Evolutionary conservation across 2,888 invertebrate genomes (phyloP).

Genomic region (Acanthosoma haemorrhoidale): DNA sequence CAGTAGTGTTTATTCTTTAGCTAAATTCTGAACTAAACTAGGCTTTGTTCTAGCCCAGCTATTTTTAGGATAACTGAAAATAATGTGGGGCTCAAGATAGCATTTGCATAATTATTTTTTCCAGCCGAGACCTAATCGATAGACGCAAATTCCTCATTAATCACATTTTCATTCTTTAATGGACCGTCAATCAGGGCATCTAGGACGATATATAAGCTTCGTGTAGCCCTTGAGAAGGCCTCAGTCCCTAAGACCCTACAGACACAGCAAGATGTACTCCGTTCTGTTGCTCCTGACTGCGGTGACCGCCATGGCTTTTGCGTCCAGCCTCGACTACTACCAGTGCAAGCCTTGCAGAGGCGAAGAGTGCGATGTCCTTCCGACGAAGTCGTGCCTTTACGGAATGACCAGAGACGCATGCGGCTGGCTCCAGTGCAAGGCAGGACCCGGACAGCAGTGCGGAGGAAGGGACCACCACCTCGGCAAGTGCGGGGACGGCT

Average conservation of each 20-base stretch:
- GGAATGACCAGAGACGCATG: conserved; percentile 28
- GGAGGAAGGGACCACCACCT: conserved; percentile 27
- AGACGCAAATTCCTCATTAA: not conserved
- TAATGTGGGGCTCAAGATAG: not conserved
- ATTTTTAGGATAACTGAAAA: not conserved
- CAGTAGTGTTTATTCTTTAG: no score
- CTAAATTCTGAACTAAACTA: no score
- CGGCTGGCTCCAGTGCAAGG: conserved; percentile 24
- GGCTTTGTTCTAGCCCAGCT: not conserved
- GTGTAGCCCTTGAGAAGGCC: not conserved
- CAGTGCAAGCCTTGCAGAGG: conserved; percentile 38
- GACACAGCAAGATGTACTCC: not conserved
- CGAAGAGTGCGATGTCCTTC: conserved; percentile 32
- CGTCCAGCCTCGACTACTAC: not conserved
- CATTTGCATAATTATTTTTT: no score
- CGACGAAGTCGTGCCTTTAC: conserved; percentile 17
- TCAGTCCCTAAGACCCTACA: not conserved
- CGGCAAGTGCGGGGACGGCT: conserved; percentile 34
- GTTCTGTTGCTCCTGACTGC: not conserved
- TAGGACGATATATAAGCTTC: not conserved
- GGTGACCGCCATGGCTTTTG: not conserved
- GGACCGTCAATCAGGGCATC: not conserved
- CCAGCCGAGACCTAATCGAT: not conserved
- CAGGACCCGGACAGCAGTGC: conserved; percentile 31
- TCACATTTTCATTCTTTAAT: no score